A percentile compares a stretch with the other conserved stretches of the same genome.
These are phyloP conservation scores for Troilus luridus DNA, from an alignment of 2,888 invertebrate genomes.

Conservation along the genomic window DNA sequence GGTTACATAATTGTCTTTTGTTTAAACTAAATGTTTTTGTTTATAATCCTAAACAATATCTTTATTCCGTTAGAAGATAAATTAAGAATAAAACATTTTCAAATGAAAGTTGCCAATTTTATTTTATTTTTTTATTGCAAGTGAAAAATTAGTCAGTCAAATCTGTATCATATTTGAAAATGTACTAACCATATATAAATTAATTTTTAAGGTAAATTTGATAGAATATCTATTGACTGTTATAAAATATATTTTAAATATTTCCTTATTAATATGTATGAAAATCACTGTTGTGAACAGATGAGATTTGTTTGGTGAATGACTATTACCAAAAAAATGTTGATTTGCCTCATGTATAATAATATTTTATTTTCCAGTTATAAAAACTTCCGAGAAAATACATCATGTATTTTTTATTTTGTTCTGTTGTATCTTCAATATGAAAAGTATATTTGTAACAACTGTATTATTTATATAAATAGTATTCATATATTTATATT, in stretches of 20 bases:
- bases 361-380: not conserved
- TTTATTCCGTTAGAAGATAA: not conserved
- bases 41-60: not conserved
- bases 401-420: not conserved
- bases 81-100: not conserved
- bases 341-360: not conserved
- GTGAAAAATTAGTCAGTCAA: not conserved
- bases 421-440: not conserved
- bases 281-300: not conserved
- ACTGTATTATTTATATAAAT: not conserved
- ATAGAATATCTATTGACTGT: not conserved
- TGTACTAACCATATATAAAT: not conserved
- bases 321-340: not conserved
- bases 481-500: conserved; percentile 5
- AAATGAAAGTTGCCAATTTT: not conserved
- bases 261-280: not conserved
- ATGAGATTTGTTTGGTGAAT: not conserved
- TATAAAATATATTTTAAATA: not conserved
- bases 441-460: not conserved
- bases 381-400: not conserved
- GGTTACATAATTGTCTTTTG: not conserved
- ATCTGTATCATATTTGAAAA: not conserved
- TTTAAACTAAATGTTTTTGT: not conserved
- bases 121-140: not conserved
- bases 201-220: not conserved